A percentile compares a stretch with the other conserved stretches of the same genome.
These are phyloP conservation scores for Balaeniceps rex DNA, from an alignment of 2,113 vertebrate species.

Conservation along the genomic window DNA sequence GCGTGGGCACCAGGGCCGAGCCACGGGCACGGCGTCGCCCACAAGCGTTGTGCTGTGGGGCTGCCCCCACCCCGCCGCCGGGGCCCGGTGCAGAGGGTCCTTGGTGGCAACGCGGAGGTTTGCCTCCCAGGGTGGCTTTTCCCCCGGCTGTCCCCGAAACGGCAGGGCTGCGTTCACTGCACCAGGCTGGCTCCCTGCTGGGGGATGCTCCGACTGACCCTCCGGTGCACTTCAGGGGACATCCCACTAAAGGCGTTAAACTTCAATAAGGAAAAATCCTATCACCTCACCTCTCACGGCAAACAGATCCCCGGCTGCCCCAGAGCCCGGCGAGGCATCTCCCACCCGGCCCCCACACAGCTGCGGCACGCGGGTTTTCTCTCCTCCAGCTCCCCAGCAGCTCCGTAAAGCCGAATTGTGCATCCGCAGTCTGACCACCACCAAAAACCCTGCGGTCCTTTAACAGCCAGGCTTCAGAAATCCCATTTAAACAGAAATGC, in stretches of 20 bases:
- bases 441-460: accelerated
- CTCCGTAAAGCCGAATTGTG: not conserved
- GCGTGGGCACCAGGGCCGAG: not conserved
- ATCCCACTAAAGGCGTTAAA: not conserved
- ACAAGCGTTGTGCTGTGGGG: accelerated
- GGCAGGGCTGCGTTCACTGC: not conserved
- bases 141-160: accelerated
- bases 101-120: accelerated
- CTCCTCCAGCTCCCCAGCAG: not conserved
- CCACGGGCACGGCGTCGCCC: accelerated
- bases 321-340: not conserved
- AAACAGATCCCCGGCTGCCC: not conserved
- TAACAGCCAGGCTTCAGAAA: not conserved
- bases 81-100: accelerated
- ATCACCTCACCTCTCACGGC: accelerated
- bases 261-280: not conserved
- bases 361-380: not conserved
- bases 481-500: not conserved
- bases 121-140: too few species aligned
- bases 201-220: too few species aligned
- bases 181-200: not conserved
- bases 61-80: accelerated
- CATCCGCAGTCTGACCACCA: not conserved
- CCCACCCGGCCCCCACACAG: accelerated
- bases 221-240: not conserved